Conservation (phyloP, 2,888 invertebrate species). For the Augochlorella aurata region DNA sequence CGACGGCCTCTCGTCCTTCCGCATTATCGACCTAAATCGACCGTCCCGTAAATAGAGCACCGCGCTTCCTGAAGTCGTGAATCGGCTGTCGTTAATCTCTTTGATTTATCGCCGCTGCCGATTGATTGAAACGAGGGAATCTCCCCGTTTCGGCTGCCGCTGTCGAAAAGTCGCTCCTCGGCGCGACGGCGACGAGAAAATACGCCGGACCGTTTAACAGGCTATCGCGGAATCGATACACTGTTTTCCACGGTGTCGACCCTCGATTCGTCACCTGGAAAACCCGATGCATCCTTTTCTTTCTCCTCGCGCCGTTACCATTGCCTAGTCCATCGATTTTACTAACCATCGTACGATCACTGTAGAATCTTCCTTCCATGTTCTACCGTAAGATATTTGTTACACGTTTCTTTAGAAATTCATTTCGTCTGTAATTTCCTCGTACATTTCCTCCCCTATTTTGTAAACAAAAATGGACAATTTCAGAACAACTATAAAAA, state of each 20-base stretch:
- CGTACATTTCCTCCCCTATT: too few relatives aligned
- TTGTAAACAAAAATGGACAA: too few relatives aligned
- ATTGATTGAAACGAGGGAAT: conserved; percentile 32
- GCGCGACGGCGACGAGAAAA: not conserved
- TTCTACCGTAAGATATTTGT: too few relatives aligned
- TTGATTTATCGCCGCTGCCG: conserved; percentile 35
- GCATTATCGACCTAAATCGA: conserved; percentile 53
- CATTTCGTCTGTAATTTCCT: too few relatives aligned
- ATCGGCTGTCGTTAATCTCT: conserved; percentile 50
- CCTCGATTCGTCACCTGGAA: conserved; percentile 1
- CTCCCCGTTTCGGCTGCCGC: conserved; percentile 12
- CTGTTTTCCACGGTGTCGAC: not conserved
- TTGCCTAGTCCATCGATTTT: not conserved
- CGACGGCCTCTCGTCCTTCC: conserved; percentile 43
- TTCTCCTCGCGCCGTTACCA: not conserved
- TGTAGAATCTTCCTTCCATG: too few relatives aligned
- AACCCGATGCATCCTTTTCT: not conserved
- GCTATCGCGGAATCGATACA: not conserved
- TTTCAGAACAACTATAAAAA: too few relatives aligned
- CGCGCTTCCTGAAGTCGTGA: conserved; percentile 49
- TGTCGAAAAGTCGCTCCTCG: not conserved
- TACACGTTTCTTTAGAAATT: too few relatives aligned
- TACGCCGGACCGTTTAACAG: not conserved
- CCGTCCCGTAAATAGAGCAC: conserved; percentile 52
- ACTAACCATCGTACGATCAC: too few relatives aligned